Evolutionary conservation across 2,888 invertebrate species (phyloP).

Genomic region (Norana najaformis): DNA sequence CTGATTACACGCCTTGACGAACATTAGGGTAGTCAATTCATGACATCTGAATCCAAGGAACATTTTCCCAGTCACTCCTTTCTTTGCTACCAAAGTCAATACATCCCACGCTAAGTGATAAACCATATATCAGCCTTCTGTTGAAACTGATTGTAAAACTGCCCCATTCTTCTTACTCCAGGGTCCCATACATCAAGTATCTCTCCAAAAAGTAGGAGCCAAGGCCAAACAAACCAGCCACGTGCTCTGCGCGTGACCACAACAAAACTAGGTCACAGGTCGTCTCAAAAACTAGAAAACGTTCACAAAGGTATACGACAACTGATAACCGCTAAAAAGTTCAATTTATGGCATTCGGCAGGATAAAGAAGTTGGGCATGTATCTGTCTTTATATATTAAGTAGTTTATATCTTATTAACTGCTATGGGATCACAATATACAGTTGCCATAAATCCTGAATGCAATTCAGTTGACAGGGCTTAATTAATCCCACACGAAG

Average conservation of each 20-base stretch:
- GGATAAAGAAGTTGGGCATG: neutral
- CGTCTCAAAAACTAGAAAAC: neutral
- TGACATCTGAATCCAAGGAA: too few relatives aligned
- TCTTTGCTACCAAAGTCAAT: too few relatives aligned
- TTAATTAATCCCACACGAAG: too few relatives aligned
- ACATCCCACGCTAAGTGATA: too few relatives aligned
- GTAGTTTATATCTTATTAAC: neutral
- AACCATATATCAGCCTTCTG: too few relatives aligned
- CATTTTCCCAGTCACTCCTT: too few relatives aligned
- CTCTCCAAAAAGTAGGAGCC: neutral
- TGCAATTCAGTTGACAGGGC: too few relatives aligned
- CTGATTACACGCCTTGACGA: too few relatives aligned
- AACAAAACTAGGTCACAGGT: neutral
- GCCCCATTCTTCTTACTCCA: neutral
- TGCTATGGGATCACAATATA: too few relatives aligned
- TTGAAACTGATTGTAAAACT: neutral
- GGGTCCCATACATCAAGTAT: neutral
- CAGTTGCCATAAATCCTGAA: too few relatives aligned
- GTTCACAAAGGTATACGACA: neutral
- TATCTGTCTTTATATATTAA: neutral
- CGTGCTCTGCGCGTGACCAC: neutral
- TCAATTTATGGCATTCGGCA: too few relatives aligned
- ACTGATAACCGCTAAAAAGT: neutral
- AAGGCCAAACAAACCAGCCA: neutral
- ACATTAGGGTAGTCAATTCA: too few relatives aligned